Conservation (phyloP, 2,888 invertebrate species). For the Drosophila histrio region DNA sequence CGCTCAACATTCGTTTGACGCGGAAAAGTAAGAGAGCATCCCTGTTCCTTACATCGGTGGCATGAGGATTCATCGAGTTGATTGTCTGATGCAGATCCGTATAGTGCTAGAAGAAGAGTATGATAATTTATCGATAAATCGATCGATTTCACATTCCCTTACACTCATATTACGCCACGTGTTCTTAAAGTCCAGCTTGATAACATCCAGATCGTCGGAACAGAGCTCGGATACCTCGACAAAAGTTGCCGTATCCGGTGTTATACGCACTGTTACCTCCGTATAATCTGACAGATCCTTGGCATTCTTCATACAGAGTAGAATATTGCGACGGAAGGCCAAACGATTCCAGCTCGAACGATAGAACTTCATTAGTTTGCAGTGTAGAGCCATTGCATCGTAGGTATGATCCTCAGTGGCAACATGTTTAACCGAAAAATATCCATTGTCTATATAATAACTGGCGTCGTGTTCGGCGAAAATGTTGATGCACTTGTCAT, state of each 20-base stretch:
- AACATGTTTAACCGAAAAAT: constrained; percentile 79
- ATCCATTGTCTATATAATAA: constrained; percentile 79
- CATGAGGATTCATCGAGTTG: constrained; percentile 59
- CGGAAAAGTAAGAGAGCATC: constrained; percentile 62
- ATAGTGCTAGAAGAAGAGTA: constrained; percentile 58
- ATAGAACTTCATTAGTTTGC: constrained; percentile 73
- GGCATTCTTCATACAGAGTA: constrained; percentile 68
- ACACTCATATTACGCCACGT: constrained; percentile 82
- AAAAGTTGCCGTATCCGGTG: constrained; percentile 77
- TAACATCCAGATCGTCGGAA: constrained; percentile 66
- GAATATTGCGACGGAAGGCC: constrained; percentile 73
- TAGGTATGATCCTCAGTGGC: constrained; percentile 79
- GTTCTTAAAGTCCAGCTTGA: constrained; percentile 66
- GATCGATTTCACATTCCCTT: constrained; percentile 16
- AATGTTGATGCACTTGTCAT: constrained; percentile 76
- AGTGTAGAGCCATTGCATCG: constrained; percentile 73
- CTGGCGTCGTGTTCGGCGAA: constrained; percentile 80
- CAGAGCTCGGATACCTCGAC: constrained; percentile 79
- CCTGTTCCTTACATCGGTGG: constrained; percentile 57
- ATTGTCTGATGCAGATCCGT: constrained; percentile 80
- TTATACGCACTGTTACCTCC: constrained; percentile 66
- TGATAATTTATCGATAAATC: background rate
- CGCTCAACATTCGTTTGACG: constrained; percentile 60
- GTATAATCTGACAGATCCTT: constrained; percentile 59
- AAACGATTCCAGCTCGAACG: constrained; percentile 82